Evolutionary conservation across 2,888 invertebrate species (phyloP).

Genomic region (Folsomia candida): DNA sequence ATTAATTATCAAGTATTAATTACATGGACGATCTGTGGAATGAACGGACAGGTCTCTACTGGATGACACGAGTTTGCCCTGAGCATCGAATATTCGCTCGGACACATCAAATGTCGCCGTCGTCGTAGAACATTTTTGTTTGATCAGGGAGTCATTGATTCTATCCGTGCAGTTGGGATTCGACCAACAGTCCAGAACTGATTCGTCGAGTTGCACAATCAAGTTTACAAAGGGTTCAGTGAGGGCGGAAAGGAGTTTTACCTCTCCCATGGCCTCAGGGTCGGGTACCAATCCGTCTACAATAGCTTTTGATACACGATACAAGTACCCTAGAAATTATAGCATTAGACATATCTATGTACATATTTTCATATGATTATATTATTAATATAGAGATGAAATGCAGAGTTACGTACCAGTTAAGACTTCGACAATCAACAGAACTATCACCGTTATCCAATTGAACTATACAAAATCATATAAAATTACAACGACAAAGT

Average conservation of each 20-base stretch:
- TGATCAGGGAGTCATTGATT: slow-evolving; percentile 52
- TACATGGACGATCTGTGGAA: background rate
- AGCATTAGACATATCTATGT: too few species aligned
- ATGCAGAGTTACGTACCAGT: slow-evolving; percentile 49
- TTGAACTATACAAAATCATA: too few species aligned
- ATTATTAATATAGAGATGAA: background rate
- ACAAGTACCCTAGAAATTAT: slow-evolving; percentile 52
- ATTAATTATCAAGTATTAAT: background rate
- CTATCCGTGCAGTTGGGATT: slow-evolving; percentile 51
- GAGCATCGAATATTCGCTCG: background rate
- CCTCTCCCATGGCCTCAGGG: slow-evolving; percentile 49
- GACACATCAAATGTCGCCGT: slow-evolving; percentile 11
- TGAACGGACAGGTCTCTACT: background rate
- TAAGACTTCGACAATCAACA: slow-evolving; percentile 57
- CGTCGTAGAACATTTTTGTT: slow-evolving; percentile 48
- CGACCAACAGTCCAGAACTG: slow-evolving; percentile 54
- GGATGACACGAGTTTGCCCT: background rate
- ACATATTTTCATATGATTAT: background rate
- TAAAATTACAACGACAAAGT: too few species aligned
- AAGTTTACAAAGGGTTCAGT: slow-evolving; percentile 56
- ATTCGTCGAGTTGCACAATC: slow-evolving; percentile 54
- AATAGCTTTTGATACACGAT: slow-evolving; percentile 53
- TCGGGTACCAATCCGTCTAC: slow-evolving; percentile 51
- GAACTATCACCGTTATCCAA: slow-evolving; percentile 58
- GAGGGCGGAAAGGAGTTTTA: slow-evolving; percentile 54